Conservation (phyloP, 2,113 vertebrate genomes). For the Phodopus roborovskii region DNA sequence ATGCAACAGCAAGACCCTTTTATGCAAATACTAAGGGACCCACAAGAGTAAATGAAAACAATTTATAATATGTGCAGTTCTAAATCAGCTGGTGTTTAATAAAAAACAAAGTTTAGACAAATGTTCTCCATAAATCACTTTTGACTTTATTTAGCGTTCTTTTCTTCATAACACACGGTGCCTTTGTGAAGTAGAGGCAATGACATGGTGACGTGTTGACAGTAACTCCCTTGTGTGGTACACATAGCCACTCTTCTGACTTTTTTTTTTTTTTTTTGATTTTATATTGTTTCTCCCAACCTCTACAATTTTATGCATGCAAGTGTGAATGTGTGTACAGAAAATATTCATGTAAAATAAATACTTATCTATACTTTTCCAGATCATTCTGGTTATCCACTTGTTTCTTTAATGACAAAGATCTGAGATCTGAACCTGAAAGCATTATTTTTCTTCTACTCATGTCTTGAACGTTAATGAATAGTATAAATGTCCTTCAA, state of each 20-base stretch:
- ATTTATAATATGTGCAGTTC: conserved; percentile 81
- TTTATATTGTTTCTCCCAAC: background rate
- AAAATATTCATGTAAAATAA: conserved; percentile 32
- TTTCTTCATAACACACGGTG: conserved; percentile 36
- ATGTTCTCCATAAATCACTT: conserved; percentile 81
- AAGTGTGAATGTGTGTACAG: background rate
- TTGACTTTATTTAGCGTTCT: conserved; percentile 70
- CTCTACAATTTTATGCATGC: background rate
- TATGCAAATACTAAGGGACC: conserved; percentile 76
- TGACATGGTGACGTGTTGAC: conserved; percentile 62
- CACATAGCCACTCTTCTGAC: background rate
- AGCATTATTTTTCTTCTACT: background rate
- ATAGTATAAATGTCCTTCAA: background rate
- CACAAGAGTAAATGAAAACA: conserved; percentile 84
- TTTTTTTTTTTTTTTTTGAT: background rate
- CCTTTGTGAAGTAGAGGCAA: conserved; percentile 66
- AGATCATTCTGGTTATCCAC: background rate
- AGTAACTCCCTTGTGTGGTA: background rate
- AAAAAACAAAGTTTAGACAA: conserved; percentile 81
- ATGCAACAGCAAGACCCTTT: conserved; percentile 76
- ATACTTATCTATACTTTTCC: background rate
- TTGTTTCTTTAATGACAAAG: background rate
- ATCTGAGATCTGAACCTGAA: background rate
- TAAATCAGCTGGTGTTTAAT: conserved; percentile 81
- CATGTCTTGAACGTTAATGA: background rate